These are phyloP conservation scores for Mizuhopecten yessoensis DNA, from an alignment of 1,140 invertebrate species.

Conservation along the genomic window DNA sequence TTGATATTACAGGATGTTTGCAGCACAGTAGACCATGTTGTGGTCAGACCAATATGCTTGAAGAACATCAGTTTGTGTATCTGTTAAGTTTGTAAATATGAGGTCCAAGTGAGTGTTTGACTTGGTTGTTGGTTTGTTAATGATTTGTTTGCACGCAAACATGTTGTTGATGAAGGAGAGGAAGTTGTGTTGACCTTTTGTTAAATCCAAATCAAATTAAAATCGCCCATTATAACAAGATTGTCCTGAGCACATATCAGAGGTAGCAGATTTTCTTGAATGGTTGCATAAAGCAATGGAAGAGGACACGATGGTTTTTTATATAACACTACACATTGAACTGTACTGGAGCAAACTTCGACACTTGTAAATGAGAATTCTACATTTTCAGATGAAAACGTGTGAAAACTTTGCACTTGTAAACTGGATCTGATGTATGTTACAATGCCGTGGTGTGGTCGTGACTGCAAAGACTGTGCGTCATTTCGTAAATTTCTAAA, in stretches of 20 bases:
- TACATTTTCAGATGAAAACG: neutral
- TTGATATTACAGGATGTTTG: too few species aligned
- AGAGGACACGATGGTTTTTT: conserved; percentile 47
- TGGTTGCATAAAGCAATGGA: neutral
- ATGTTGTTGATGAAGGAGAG: conserved; percentile 46
- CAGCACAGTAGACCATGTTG: conserved; percentile 5
- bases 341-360: neutral
- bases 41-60: conserved; percentile 48
- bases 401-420: neutral
- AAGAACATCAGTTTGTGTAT: neutral
- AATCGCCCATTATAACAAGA: conserved; percentile 48
- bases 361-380: conserved; percentile 29
- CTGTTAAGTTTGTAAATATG: conserved; percentile 17
- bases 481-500: neutral
- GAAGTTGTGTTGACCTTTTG: conserved; percentile 42
- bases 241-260: neutral
- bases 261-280: neutral
- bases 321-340: conserved; percentile 42
- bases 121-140: conserved; percentile 43
- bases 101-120: conserved; percentile 40
- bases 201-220: conserved; percentile 56
- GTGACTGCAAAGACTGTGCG: neutral
- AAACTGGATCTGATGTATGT: neutral
- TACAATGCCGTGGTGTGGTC: conserved; percentile 33
- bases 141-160: conserved; percentile 44